Base-by-base conservation (phyloP, 2,113 vertebrate genomes). In the Tichodroma muraria region DNA sequence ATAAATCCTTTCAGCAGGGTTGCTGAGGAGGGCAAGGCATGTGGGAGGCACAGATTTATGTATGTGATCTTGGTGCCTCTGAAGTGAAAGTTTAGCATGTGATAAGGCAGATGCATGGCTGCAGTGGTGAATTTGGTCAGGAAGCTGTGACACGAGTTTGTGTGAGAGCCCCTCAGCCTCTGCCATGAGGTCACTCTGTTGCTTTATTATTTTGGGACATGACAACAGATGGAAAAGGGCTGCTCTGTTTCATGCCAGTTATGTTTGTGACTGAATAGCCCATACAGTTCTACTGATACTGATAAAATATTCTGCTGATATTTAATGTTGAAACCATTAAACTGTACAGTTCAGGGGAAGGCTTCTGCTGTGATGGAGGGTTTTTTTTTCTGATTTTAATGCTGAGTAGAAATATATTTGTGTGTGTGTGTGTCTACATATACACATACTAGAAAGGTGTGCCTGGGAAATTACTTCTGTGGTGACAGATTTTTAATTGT, bases 261-360 rank as follows among this genome's bases (percentile, higher is more conserved):
- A 1, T 24, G 8, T 16, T 72, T 57, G 35, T 68, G 65, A 14
- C 33, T 73, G 40, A 82, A 57, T 9, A n/a, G 40, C 42, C 33
- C 17, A 4, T 17, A 4, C 6, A 30, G 4, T 45, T 80, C 47
- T 59, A 47, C 22, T 38, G 40, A 31, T 49, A 38, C 14, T 54
- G 16, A 38, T 75, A n/a, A n/a, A n/a, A n/a, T n/a, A n/a, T n/a
- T n/a, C n/a, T n/a, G n/a, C n/a, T n/a, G n/a, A n/a, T n/a, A n/a
- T n/a, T n/a, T n/a, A n/a, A n/a, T n/a, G n/a, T n/a, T 63, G n/a
- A 93, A 89, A 11, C 7, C 22, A 27, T 12, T 6, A 27, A 64
- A 6, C 28, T 44, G 4, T 38, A 3, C 15, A 45, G 13, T 6
- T 20, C 0, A 0, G 14, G 15, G n/a, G 4, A 13, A 79, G 38